Evolutionary conservation across 1,140 invertebrate genomes (phyloP).

Genomic region (Plutomurus gul): DNA sequence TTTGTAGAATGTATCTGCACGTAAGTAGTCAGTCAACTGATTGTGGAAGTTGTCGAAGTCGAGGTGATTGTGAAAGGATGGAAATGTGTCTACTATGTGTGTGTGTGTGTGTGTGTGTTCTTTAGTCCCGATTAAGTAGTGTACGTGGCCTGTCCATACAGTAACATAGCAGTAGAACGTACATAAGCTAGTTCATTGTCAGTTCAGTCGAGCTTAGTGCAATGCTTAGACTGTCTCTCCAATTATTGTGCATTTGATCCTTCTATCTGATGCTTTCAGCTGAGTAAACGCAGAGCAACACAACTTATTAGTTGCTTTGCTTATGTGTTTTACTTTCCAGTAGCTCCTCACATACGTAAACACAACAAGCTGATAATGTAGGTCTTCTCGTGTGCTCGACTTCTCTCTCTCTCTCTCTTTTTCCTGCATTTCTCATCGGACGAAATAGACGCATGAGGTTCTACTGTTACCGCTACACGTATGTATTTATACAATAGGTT

Average conservation of each 20-base stretch:
- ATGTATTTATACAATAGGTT: no score
- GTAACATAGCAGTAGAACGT: no score
- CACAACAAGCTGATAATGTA: background rate
- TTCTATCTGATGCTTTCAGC: slow-evolving; percentile 40
- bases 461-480: background rate
- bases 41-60: no score
- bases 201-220: background rate
- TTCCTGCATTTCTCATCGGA: background rate
- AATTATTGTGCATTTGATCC: slow-evolving; percentile 41
- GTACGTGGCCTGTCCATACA: background rate
- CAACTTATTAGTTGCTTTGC: background rate
- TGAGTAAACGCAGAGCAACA: slow-evolving; percentile 38
- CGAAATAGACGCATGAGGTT: background rate
- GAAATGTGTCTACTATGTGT: background rate
- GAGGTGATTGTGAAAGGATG: no score
- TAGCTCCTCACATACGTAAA: background rate
- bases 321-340: background rate
- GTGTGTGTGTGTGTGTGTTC: background rate
- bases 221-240: background rate
- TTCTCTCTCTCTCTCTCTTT: background rate
- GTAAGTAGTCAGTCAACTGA: no score
- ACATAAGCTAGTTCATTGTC: background rate
- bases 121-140: no score
- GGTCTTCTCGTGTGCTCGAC: background rate
- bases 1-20: background rate